Evolutionary conservation across 2,888 invertebrate genomes (phyloP), one percentile per base, ranked within the genome.

Genomic region (Trachelus tabidus): DNA sequence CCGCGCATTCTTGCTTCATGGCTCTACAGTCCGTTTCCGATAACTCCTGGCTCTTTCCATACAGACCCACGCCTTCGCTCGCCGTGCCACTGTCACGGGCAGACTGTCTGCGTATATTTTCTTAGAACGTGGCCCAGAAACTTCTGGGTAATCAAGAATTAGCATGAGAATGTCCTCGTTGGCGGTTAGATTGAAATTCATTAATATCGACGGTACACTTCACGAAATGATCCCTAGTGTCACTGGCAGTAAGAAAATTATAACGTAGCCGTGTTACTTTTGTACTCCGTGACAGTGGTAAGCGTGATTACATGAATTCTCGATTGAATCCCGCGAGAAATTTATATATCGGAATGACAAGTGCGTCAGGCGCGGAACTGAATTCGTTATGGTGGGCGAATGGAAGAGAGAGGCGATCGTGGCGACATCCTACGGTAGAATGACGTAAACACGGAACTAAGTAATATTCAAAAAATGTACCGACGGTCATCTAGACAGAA

Each of bases 141-240:
- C 56, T 56, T 56, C 56, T 23, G 9, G 56, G 23, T 56, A 56
- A 56, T 71, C 34, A n/a, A 71, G 71, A 71, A 71, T 71, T 71
- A 71, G 12, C 71, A 71, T 71, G 71, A 71, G 31, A 71, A 71
- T 71, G 33, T 12, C 71, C 31, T 71, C 71, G 71, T 31, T 71
- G 31, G 12, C 31, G 33, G 33, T 71, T 71, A 30, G 71, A 71
- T 71, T 71, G 33, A 71, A 71, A 71, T 71, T 71, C 71, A 71
- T 71, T 71, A 23, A 56, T 56, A 23, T 56, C 56, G 56, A 56
- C 56, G 56, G 56, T 56, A 23, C 23, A 56, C 9, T 56, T 56
- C 23, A 23, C 23, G 23, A 56, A 56, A 23, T 23, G 56, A 23
- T 56, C 23, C 9, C 9, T 9, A 9, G 23, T 15, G 56, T 56